These are phyloP conservation scores for Dysmachus trigonus DNA, from an alignment of 2,888 invertebrate species.

Conservation along the genomic window DNA sequence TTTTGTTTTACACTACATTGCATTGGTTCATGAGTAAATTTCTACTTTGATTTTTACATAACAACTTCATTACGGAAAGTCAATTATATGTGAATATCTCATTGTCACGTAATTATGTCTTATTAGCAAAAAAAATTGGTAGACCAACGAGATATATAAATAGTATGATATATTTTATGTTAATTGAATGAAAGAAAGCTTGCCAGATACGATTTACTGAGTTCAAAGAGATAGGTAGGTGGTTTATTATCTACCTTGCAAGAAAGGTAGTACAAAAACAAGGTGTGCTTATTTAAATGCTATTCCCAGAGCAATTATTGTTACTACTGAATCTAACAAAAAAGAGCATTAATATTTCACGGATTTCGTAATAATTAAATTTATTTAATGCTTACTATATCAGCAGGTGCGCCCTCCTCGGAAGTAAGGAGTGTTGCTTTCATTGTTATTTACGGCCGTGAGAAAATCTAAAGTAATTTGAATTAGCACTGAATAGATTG, in stretches of 20 bases:
- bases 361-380: background rate
- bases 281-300: background rate
- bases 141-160: background rate
- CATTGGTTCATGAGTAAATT: background rate
- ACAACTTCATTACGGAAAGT: background rate
- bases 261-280: too few relatives aligned
- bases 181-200: too few relatives aligned
- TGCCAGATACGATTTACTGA: background rate
- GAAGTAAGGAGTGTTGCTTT: background rate
- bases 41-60: background rate
- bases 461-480: background rate
- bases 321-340: background rate
- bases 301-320: background rate
- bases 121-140: background rate
- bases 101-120: background rate
- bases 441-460: background rate
- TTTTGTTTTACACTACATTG: background rate
- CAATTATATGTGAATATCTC: background rate
- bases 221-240: too few relatives aligned
- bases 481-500: background rate
- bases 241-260: too few relatives aligned
- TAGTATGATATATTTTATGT: background rate
- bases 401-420: background rate
- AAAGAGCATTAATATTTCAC: background rate
- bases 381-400: background rate